These are phyloP conservation scores for Diogma glabrata DNA, from an alignment of 2,888 invertebrate species.

Conservation along the genomic window DNA sequence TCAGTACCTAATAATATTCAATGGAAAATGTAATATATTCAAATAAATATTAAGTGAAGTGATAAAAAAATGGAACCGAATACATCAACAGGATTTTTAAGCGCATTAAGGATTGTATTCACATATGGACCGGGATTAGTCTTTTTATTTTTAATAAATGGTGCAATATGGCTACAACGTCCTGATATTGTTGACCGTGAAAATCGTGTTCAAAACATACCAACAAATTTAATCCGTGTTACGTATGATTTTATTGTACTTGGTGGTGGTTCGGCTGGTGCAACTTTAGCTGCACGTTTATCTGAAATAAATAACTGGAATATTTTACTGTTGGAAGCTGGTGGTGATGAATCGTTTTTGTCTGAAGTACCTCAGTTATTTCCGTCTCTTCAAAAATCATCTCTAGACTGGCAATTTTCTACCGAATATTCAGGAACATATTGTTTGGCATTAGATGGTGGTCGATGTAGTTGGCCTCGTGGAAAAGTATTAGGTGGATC, in stretches of 20 bases:
- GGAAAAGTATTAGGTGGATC: constrained; percentile 71
- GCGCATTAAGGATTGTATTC: constrained; percentile 49
- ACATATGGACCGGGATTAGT: constrained; percentile 53
- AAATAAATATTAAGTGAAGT: too few species aligned
- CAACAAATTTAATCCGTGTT: constrained; percentile 41
- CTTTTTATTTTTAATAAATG: constrained; percentile 50
- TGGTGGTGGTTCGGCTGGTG: constrained; percentile 73
- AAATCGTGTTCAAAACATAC: constrained; percentile 46
- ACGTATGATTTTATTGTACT: constrained; percentile 70
- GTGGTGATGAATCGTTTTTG: constrained; percentile 58
- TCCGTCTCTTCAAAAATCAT: constrained; percentile 56
- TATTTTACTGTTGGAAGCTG: constrained; percentile 69
- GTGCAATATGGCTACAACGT: constrained; percentile 49
- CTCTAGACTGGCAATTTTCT: constrained; percentile 71
- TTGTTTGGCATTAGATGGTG: constrained; percentile 55
- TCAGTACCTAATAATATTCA: too few species aligned
- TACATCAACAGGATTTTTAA: constrained; percentile 33
- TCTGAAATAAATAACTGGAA: constrained; percentile 62
- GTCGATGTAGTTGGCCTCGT: constrained; percentile 61
- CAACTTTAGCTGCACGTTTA: constrained; percentile 65
- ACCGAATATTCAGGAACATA: constrained; percentile 58
- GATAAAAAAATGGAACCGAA: constrained; percentile 13
- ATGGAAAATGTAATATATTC: too few species aligned
- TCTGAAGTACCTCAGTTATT: constrained; percentile 62
- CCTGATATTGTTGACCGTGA: constrained; percentile 59